Base-by-base conservation (phyloP, 2,797 vertebrate genomes). In the Siniperca undulata region DNA sequence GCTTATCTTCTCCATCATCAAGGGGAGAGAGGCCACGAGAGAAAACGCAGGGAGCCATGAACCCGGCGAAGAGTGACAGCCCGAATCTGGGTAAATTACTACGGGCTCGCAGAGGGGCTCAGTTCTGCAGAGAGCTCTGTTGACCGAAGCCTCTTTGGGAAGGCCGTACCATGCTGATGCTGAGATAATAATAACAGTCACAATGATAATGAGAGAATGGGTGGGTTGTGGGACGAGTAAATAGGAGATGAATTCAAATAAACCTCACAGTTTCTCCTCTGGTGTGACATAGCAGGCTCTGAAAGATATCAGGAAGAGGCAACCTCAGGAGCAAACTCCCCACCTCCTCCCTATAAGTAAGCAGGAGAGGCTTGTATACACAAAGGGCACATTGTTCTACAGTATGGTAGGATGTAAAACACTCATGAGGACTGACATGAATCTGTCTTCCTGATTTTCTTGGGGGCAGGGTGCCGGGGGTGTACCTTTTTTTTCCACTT, bases 1-100 rank as follows among this genome's bases (percentile, higher is more conserved):
- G 90, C 91, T 94, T 94, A 93, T 94, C 93, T 93, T 80, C 84
- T 92, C 90, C 48, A 62, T 94, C 91, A 91, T 87, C 79, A 65
- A 62, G 70, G 65, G 79, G 73, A 68, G 86, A 84, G 88, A 78
- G 84, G 89, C 84, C 84, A 79, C 75, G 50, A 78, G 91, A 90
- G 88, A 83, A 86, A 91, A 86, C 42, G 65, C 78, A 80, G 89
- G 87, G 89, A 90, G 84, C 66, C 80, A 34, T 89, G 87, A 88
- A 91, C 83, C 62, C 55, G 3, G 88, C 44, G 81, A 70, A 81
- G 93, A 94, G 84, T 85, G 90, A 93, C 88, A 85, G 81, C 77
- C 52, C 0, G 34, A 66, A 75, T 89, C 75, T 85, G 90, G 88
- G 78, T 78, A 53, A 84, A 67, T 74, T 58, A 82, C 84, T 30